Evolutionary conservation across 2,113 vertebrate genomes (phyloP).

Genomic region (Puffinus mauretanicus): DNA sequence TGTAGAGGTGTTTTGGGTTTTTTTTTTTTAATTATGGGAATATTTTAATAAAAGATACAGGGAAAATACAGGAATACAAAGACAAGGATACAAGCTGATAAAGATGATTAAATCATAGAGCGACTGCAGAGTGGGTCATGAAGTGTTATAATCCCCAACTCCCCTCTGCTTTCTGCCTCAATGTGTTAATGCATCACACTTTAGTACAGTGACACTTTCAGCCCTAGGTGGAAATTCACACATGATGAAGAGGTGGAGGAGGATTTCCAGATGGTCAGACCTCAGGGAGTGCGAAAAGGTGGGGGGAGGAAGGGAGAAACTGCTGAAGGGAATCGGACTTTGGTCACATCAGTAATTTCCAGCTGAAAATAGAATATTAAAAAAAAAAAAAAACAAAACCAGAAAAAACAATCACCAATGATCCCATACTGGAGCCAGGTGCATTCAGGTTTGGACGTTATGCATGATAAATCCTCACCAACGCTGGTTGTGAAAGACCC

Average conservation of each 20-base stretch:
- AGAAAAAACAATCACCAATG: background rate
- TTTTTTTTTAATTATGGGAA: slow-evolving; percentile 8
- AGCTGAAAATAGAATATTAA: slow-evolving; percentile 65
- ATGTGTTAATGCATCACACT: slow-evolving; percentile 70
- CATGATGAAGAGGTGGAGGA: slow-evolving; percentile 70
- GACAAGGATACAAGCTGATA: slow-evolving; percentile 67
- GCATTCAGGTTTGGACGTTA: slow-evolving; percentile 21
- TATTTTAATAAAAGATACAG: slow-evolving; percentile 31
- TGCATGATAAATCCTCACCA: slow-evolving; percentile 6
- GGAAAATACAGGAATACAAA: slow-evolving; percentile 26
- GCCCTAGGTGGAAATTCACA: slow-evolving; percentile 71
- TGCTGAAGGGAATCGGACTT: slow-evolving; percentile 53
- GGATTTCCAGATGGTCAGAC: slow-evolving; percentile 41
- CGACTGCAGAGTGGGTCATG: slow-evolving; percentile 52
- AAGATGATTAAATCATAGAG: slow-evolving; percentile 70
- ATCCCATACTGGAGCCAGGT: slow-evolving; percentile 38
- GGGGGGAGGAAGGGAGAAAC: slow-evolving; percentile 21
- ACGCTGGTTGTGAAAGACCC: slow-evolving; percentile 6
- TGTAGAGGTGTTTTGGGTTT: background rate
- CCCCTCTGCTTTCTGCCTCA: slow-evolving; percentile 71
- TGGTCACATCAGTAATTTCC: slow-evolving; percentile 71
- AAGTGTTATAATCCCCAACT: slow-evolving; percentile 71
- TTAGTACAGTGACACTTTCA: slow-evolving; percentile 61
- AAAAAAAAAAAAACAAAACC: background rate
- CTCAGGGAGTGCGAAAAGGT: slow-evolving; percentile 58